Percentiles rank a stretch among this genome's conserved stretches.
These are phyloP conservation scores for Lasioglossum marginatum DNA, from an alignment of 2,888 invertebrate genomes.

Conservation along the genomic window DNA sequence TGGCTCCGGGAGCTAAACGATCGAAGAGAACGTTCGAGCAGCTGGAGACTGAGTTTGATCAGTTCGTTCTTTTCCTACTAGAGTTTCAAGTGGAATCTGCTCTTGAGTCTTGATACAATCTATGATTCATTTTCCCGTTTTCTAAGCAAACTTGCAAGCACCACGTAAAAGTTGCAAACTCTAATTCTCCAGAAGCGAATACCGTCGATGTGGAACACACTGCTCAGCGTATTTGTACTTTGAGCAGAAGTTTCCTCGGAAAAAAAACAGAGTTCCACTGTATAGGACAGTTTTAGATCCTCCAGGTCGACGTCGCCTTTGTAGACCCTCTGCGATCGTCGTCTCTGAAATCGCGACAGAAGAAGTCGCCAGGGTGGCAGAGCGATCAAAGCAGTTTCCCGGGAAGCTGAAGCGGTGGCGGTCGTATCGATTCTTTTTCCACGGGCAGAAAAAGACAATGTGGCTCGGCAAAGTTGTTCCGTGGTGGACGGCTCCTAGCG, in stretches of 20 bases:
- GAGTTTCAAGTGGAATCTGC: neutral
- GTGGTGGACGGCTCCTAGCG: neutral
- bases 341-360: neutral
- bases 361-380: neutral
- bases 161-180: neutral
- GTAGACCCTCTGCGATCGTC: neutral
- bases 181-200: no score
- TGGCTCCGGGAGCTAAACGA: neutral
- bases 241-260: neutral
- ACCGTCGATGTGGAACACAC: neutral
- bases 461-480: neutral
- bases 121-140: neutral
- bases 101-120: neutral
- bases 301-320: neutral
- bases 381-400: constrained; percentile 2
- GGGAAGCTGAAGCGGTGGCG: neutral
- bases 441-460: neutral
- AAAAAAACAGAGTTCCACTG: neutral
- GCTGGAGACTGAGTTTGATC: neutral
- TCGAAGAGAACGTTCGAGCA: neutral
- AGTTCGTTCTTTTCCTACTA: neutral
- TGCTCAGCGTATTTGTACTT: neutral
- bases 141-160: neutral
- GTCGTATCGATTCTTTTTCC: constrained; percentile 4
- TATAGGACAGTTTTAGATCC: neutral